Evolutionary conservation across 2,888 invertebrate species (phyloP).

Genomic region (Lamproptera curius): DNA sequence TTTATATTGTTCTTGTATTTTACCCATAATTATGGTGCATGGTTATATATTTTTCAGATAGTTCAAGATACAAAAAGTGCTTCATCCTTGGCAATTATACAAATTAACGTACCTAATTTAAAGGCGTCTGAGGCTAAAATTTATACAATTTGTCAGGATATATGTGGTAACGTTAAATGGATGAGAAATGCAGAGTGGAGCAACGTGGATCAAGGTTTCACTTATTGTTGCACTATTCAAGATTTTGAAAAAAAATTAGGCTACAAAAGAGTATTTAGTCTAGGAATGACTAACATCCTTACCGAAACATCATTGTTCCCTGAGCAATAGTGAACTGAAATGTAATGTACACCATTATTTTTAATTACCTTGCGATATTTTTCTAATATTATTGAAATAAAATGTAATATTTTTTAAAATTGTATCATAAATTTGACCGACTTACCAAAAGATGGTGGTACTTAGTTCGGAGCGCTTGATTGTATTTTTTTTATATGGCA

Average conservation of each 20-base stretch:
- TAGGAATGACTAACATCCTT: neutral
- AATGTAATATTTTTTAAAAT: too few species aligned
- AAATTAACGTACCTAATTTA: conserved; percentile 50
- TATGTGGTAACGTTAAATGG: conserved; percentile 43
- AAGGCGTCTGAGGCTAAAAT: conserved; percentile 23
- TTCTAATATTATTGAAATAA: too few species aligned
- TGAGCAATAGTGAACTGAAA: neutral
- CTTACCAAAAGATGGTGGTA: too few species aligned
- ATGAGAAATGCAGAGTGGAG: conserved; percentile 38
- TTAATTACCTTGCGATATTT: too few species aligned
- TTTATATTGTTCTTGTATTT: too few species aligned
- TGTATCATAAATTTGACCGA: too few species aligned
- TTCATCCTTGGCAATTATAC: conserved; percentile 46
- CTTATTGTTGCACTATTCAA: conserved; percentile 42
- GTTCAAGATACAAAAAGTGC: conserved; percentile 36
- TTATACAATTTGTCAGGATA: conserved; percentile 41
- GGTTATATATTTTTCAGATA: conserved; percentile 37
- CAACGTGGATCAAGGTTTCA: conserved; percentile 38
- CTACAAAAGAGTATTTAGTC: conserved; percentile 9
- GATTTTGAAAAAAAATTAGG: conserved; percentile 41
- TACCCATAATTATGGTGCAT: too few species aligned
- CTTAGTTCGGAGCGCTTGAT: too few species aligned
- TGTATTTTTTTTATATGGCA: too few species aligned
- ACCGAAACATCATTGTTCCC: neutral
- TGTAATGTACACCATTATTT: neutral